Conservation (phyloP, 2,888 invertebrate species). For the Anorthoa munda region DNA sequence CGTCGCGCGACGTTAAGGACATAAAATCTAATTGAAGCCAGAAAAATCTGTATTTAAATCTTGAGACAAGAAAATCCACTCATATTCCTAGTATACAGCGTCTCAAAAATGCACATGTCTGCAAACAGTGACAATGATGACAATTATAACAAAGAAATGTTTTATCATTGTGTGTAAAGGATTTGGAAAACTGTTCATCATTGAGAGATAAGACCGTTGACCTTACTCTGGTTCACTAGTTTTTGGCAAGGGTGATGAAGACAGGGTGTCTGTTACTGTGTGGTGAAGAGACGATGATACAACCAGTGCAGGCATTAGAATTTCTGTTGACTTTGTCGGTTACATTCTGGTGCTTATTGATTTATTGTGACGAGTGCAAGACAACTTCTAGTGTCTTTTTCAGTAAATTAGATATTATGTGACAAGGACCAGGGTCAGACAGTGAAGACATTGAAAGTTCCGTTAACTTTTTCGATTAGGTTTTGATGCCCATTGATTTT, state of each 20-base stretch:
- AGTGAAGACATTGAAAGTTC: no score
- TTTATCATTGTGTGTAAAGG: slow-evolving; percentile 58
- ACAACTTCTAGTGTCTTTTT: no score
- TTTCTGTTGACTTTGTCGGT: background rate
- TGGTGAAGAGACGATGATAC: background rate
- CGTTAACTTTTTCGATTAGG: no score
- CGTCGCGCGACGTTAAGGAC: background rate
- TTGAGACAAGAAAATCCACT: slow-evolving; percentile 25
- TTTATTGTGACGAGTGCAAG: slow-evolving; percentile 1
- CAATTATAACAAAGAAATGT: slow-evolving; percentile 56
- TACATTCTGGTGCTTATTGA: background rate
- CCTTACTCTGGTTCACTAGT: slow-evolving; percentile 38
- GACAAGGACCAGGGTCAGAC: no score
- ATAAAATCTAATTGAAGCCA: background rate
- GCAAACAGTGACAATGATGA: slow-evolving; percentile 57
- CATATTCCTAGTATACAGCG: slow-evolving; percentile 12
- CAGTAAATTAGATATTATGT: no score
- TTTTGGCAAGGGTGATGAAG: slow-evolving; percentile 28
- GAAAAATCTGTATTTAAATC: background rate
- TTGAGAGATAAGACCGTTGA: slow-evolving; percentile 50
- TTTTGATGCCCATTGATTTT: no score
- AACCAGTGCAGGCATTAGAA: background rate
- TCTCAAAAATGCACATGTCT: slow-evolving; percentile 53
- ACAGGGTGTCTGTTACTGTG: slow-evolving; percentile 25
- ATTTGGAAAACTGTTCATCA: slow-evolving; percentile 64